Evolutionary conservation across 2,888 invertebrate genomes (phyloP).

Genomic region (Isotomurus palustris): DNA sequence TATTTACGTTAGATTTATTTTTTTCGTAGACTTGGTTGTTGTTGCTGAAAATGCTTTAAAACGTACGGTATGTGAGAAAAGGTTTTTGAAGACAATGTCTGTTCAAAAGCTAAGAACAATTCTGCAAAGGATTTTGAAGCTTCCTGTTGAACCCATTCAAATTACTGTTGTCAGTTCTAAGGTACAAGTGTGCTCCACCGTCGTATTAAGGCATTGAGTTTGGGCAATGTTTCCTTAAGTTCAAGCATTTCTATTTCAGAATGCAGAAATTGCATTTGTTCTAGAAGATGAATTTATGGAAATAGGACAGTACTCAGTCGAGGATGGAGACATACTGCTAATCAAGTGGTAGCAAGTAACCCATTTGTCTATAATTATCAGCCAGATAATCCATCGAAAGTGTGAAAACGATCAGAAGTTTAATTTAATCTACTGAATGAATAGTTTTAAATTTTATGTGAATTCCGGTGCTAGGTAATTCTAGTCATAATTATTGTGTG

Average conservation of each 20-base stretch:
- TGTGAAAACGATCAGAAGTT: too few relatives aligned
- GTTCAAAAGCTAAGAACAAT: constrained; percentile 78
- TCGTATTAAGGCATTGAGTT: background rate
- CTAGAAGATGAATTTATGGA: constrained; percentile 79
- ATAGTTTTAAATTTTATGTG: too few relatives aligned
- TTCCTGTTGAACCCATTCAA: constrained; percentile 50
- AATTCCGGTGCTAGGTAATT: too few relatives aligned
- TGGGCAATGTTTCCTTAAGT: background rate
- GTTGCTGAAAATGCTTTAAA: constrained; percentile 16
- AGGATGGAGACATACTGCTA: constrained; percentile 74
- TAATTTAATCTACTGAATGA: too few relatives aligned
- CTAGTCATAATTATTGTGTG: too few relatives aligned
- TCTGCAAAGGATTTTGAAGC: constrained; percentile 67
- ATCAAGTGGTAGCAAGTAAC: constrained; percentile 66
- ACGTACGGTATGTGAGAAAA: constrained; percentile 57
- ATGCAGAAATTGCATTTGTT: constrained; percentile 63
- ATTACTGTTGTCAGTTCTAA: constrained; percentile 52
- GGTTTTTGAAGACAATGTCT: constrained; percentile 70
- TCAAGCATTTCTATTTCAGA: constrained; percentile 50
- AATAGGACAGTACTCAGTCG: constrained; percentile 75
- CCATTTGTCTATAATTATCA: too few relatives aligned
- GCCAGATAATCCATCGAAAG: too few relatives aligned
- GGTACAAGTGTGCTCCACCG: constrained; percentile 48
- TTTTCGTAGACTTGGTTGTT: constrained; percentile 20
- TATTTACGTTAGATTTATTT: constrained; percentile 33